Evolutionary conservation across 2,888 invertebrate genomes (phyloP), one percentile per base, ranked within the genome.

Genomic region (Xiphydria camelus): DNA sequence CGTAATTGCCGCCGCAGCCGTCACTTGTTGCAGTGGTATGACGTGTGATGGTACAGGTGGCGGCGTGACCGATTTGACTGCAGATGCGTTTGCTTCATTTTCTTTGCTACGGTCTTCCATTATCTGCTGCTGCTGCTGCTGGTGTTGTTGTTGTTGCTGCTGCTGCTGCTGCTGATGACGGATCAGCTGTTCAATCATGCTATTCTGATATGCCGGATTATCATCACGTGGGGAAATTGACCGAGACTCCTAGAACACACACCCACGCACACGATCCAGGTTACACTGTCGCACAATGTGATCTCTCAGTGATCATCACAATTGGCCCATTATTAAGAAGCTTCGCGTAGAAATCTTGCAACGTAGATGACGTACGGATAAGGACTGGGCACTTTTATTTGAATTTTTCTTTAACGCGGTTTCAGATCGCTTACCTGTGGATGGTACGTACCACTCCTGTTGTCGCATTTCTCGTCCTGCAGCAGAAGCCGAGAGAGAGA

Each of bases 111-210:
- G 53, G n/a, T 69, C 68, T 36, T 75, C 66, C 15, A 21, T 41
- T 37, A 33, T 33, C n/a, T 42, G 26, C 56, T n/a, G n/a, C n/a
- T n/a, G n/a, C n/a, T n/a, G n/a, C n/a, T n/a, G n/a, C n/a, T n/a
- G n/a, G n/a, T n/a, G n/a, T n/a, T n/a, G n/a, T n/a, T n/a, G n/a
- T n/a, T n/a, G n/a, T n/a, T n/a, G n/a, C n/a, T n/a, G n/a, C 23
- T 54, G 61, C 41, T 64, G 62, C 19, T 56, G 55, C 23, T 73
- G 49, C 44, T 77, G 78, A 33, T 76, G 77, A 12, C 75, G 76
- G 17, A 79, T 75, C 54, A 79, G 50, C 55, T 78, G 78, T 54
- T 79, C 79, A 55, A 79, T 79, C 61, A 79, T 68, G 56, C 77
- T 78, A 61, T 79, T 79, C 59, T 79, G 79, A 51, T 79, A 79